These are phyloP conservation scores for Beaufortia kweichowensis DNA, from an alignment of 2,113 vertebrate genomes.

Conservation along the genomic window DNA sequence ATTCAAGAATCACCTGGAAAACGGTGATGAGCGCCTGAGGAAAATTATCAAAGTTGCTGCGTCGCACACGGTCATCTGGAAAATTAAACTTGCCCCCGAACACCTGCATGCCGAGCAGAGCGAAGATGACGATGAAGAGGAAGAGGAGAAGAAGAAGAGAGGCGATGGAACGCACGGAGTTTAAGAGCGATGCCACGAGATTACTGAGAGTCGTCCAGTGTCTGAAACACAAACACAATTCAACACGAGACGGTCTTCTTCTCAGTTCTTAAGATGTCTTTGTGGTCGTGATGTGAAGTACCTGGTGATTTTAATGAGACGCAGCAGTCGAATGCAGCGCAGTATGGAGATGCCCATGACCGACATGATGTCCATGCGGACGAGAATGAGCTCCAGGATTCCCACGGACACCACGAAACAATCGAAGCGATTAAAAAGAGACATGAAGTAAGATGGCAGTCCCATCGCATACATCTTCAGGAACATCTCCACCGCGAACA, in stretches of 20 bases:
- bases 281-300: slow-evolving; percentile 53
- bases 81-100: slow-evolving; percentile 93
- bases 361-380: slow-evolving; percentile 78
- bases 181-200: slow-evolving; percentile 87
- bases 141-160: slow-evolving; percentile 90
- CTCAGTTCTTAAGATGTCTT: neutral
- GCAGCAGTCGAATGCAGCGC: slow-evolving; percentile 88
- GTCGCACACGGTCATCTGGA: slow-evolving; percentile 76
- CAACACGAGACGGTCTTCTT: neutral
- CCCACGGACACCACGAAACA: slow-evolving; percentile 91
- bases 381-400: slow-evolving; percentile 83
- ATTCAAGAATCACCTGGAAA: slow-evolving; percentile 80
- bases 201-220: slow-evolving; percentile 92
- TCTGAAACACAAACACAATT: slow-evolving; percentile 63
- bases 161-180: slow-evolving; percentile 89
- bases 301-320: slow-evolving; percentile 92
- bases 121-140: slow-evolving; percentile 90
- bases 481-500: slow-evolving; percentile 90
- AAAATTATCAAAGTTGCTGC: slow-evolving; percentile 92
- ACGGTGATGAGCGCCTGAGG: slow-evolving; percentile 93
- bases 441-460: slow-evolving; percentile 89
- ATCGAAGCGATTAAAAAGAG: slow-evolving; percentile 93
- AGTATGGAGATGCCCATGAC: slow-evolving; percentile 90
- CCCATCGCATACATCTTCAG: slow-evolving; percentile 92
- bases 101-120: slow-evolving; percentile 89